Conservation (phyloP, 2,113 vertebrate genomes). For the Thryonomys swinderianus region DNA sequence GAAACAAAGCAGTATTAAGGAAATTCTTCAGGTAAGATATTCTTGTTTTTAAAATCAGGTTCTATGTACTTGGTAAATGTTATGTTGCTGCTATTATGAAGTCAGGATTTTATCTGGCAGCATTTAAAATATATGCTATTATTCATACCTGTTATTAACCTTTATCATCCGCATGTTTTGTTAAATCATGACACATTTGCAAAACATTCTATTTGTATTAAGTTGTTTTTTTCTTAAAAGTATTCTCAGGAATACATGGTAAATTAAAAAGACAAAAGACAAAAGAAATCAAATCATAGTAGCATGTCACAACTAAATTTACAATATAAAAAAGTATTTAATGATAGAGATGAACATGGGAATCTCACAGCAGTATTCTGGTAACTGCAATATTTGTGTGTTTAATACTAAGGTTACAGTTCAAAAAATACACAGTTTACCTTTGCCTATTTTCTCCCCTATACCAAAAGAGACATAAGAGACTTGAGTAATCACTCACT, state of each 20-base stretch:
- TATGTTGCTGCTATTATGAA: background rate
- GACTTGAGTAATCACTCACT: background rate
- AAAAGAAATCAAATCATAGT: background rate
- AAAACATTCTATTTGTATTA: background rate
- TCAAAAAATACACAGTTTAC: background rate
- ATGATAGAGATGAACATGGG: background rate
- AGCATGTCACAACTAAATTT: background rate
- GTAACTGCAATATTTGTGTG: background rate
- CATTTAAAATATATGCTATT: background rate
- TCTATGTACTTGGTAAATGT: background rate
- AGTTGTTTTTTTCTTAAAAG: background rate
- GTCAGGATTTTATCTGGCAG: background rate
- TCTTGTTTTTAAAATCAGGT: slow-evolving; percentile 15
- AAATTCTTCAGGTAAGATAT: slow-evolving; percentile 20
- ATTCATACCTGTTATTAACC: background rate
- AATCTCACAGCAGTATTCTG: background rate
- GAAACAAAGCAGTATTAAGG: slow-evolving; percentile 9
- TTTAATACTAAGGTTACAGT: background rate
- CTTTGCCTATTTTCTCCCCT: background rate
- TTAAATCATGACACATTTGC: background rate
- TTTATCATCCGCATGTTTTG: background rate
- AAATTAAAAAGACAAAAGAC: background rate
- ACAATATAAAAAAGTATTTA: background rate
- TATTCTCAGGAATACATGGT: background rate
- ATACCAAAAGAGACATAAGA: background rate